Evolutionary conservation across 1,140 invertebrate species (phyloP).

Genomic region (Eufriesea mexicana): DNA sequence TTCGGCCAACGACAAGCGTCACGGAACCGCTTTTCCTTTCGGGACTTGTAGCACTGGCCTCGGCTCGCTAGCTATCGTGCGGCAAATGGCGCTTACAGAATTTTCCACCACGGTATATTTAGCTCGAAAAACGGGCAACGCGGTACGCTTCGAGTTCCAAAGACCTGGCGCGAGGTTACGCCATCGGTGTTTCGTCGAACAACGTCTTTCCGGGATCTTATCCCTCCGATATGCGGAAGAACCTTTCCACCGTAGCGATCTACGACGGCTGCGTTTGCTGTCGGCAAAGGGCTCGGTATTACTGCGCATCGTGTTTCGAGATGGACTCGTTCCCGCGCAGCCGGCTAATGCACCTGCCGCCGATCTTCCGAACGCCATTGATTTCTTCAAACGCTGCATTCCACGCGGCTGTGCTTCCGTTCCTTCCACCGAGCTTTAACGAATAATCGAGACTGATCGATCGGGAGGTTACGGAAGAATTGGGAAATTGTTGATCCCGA

Average conservation of each 20-base stretch:
- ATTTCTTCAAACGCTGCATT: neutral
- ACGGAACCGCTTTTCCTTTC: slow-evolving; percentile 25
- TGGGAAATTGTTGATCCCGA: no score
- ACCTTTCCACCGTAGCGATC: no score
- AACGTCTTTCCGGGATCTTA: no score
- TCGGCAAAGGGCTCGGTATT: slow-evolving; percentile 12
- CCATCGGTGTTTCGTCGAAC: neutral
- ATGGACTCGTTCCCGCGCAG: slow-evolving; percentile 43
- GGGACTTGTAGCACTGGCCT: neutral
- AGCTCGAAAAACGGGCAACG: neutral
- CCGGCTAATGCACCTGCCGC: slow-evolving; percentile 59
- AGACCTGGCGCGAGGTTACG: neutral
- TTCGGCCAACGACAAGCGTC: slow-evolving; percentile 47
- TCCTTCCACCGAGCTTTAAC: no score
- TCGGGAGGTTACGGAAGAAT: no score
- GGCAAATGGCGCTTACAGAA: neutral
- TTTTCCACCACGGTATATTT: neutral
- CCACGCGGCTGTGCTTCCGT: neutral
- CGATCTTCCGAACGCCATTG: slow-evolving; percentile 34
- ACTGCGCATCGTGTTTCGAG: slow-evolving; percentile 41
- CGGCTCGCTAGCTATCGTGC: neutral
- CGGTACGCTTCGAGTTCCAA: neutral
- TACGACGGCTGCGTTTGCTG: neutral
- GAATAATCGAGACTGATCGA: no score
- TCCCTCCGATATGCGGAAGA: no score